Conservation (phyloP, 30 jellyfish, hydroid and myxozoan genomes). For the Calvadosia cruxmelitensis region DNA sequence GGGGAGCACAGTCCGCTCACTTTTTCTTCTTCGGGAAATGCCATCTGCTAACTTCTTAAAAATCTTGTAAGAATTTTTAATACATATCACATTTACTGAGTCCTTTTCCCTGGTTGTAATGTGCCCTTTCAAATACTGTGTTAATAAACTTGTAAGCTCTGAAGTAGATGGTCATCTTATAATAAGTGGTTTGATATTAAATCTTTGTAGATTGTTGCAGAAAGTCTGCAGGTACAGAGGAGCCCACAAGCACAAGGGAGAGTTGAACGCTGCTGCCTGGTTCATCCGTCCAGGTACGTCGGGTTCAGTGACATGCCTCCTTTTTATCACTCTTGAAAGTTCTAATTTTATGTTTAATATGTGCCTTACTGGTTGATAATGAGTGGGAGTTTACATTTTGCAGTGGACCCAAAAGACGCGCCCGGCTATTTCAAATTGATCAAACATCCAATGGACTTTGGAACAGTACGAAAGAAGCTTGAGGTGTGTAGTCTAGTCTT, state of each 20-base stretch:
- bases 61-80: too few species aligned
- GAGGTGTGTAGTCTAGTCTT: constrained; percentile 37
- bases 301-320: too few species aligned
- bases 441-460: constrained; percentile 84
- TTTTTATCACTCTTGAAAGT: too few species aligned
- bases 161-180: too few species aligned
- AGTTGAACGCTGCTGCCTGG: constrained; percentile 98
- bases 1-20: too few species aligned
- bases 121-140: too few species aligned
- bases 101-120: too few species aligned
- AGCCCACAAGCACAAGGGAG: constrained; percentile 80
- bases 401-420: constrained; percentile 91
- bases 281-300: constrained; percentile 88
- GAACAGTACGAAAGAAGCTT: constrained; percentile 59
- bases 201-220: constrained; percentile 39
- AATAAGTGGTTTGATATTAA: too few species aligned
- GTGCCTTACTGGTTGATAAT: not conserved
- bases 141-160: too few species aligned
- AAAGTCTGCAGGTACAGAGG: constrained; percentile 88
- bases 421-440: constrained; percentile 91
- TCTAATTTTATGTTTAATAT: not conserved
- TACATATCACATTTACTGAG: too few species aligned
- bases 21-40: too few species aligned
- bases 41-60: too few species aligned
- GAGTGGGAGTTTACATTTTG: not conserved